Evolutionary conservation across 2,888 invertebrate genomes (phyloP).

Genomic region (Azorinus chamasolen): DNA sequence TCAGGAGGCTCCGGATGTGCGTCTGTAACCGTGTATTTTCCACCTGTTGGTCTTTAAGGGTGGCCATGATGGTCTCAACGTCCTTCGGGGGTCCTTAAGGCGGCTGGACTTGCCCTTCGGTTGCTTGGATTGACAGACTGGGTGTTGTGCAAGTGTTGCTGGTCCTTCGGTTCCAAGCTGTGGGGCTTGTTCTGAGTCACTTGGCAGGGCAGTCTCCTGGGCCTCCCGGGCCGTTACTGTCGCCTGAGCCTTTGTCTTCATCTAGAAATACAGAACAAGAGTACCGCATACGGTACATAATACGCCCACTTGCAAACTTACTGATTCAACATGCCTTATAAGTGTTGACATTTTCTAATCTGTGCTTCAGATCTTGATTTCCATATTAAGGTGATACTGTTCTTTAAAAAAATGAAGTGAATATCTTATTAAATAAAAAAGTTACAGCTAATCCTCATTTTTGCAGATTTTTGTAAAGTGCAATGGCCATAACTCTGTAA

Average conservation of each 20-base stretch:
- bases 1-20: slow-evolving; percentile 2
- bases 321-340: too few relatives aligned
- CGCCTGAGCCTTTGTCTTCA: slow-evolving; percentile 6
- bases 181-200: slow-evolving; percentile 4
- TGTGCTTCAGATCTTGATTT: too few relatives aligned
- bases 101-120: slow-evolving; percentile 9
- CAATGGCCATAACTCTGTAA: too few relatives aligned
- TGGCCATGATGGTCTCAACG: slow-evolving; percentile 2
- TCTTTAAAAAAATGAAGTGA: too few relatives aligned
- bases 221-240: background rate
- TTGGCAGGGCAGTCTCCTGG: slow-evolving; percentile 1
- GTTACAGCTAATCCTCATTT: too few relatives aligned
- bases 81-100: background rate
- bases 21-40: slow-evolving; percentile 7
- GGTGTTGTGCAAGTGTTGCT: slow-evolving; percentile 4
- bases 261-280: slow-evolving; percentile 10
- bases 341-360: too few relatives aligned
- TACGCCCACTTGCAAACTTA: too few relatives aligned
- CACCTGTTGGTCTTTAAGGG: slow-evolving; percentile 2
- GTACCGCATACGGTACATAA: too few relatives aligned
- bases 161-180: slow-evolving; percentile 8
- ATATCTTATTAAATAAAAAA: too few relatives aligned
- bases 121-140: background rate
- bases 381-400: too few relatives aligned
- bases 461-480: too few relatives aligned